Conservation (phyloP, 1,140 invertebrate genomes). For the Macrocentrus cingulum region DNA sequence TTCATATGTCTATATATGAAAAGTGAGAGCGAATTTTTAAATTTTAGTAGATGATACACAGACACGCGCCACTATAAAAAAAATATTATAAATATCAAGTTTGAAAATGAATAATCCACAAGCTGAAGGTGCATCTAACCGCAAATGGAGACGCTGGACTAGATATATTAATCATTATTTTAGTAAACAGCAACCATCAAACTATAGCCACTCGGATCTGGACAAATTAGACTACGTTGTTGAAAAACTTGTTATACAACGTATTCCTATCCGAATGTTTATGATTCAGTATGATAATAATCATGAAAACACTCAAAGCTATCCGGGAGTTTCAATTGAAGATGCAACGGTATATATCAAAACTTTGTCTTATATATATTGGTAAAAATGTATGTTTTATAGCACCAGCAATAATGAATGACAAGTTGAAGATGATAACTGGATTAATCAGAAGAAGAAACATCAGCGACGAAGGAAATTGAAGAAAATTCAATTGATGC, state of each 20-base stretch:
- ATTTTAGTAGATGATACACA: slow-evolving; percentile 72
- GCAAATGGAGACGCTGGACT: not conserved
- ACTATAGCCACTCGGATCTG: not conserved
- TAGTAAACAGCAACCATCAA: not conserved
- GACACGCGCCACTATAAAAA: too few relatives aligned
- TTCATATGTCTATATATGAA: slow-evolving; percentile 55
- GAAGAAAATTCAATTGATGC: too few relatives aligned
- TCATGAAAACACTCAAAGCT: not conserved
- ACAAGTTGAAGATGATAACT: too few relatives aligned
- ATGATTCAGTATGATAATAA: slow-evolving; percentile 21
- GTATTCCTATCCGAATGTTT: slow-evolving; percentile 21
- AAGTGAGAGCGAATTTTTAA: slow-evolving; percentile 68
- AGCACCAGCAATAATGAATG: too few relatives aligned
- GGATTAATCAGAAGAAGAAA: too few relatives aligned
- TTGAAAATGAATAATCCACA: not conserved
- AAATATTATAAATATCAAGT: not conserved
- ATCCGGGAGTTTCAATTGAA: too few relatives aligned
- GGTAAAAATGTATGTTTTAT: too few relatives aligned
- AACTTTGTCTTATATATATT: too few relatives aligned
- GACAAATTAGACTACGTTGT: slow-evolving; percentile 28
- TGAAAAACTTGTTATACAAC: slow-evolving; percentile 29
- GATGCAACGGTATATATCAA: too few relatives aligned
- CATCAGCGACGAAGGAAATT: too few relatives aligned
- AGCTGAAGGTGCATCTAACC: not conserved
- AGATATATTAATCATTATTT: not conserved